Percentiles rank a stretch among this genome's conserved stretches.
Evolutionary conservation across 2,888 invertebrate species (phyloP).

Genomic region (Drosophila robusta): DNA sequence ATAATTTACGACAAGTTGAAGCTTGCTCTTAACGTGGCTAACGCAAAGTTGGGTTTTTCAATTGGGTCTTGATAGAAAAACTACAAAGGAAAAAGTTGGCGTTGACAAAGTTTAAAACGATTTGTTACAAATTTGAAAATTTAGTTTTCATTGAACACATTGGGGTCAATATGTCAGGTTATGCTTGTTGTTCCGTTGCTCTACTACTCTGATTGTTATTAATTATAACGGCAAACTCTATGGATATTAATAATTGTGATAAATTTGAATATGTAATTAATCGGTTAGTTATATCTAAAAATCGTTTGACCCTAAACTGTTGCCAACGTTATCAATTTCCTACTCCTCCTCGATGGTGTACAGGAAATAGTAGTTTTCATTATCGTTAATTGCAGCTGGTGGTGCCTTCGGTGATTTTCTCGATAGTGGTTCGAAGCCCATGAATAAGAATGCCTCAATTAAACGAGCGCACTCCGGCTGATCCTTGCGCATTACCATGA

Average conservation of each 20-base stretch:
- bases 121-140: conserved; percentile 43
- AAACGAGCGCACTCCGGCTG: conserved; percentile 93
- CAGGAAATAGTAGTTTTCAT: conserved; percentile 86
- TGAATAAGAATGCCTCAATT: conserved; percentile 98
- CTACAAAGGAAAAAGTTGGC: conserved; percentile 44
- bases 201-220: conserved; percentile 20
- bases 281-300: conserved; percentile 27
- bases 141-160: conserved; percentile 64
- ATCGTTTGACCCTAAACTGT: conserved; percentile 46
- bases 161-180: conserved; percentile 65
- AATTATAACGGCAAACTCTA: conserved; percentile 30
- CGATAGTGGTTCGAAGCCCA: conserved; percentile 95
- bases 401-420: conserved; percentile 92
- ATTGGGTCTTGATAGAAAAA: conserved; percentile 45
- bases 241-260: conserved; percentile 20
- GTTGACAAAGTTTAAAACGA: conserved; percentile 60
- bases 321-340: conserved; percentile 50
- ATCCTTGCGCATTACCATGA: conserved; percentile 92
- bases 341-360: conserved; percentile 85
- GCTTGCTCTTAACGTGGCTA: conserved; percentile 82
- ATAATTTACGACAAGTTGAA: conserved; percentile 80
- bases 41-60: conserved; percentile 49
- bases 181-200: conserved; percentile 1
- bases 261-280: conserved; percentile 21
- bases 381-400: conserved; percentile 87